A percentile compares a stretch with the other conserved stretches of the same genome.
Evolutionary conservation across 2,797 vertebrate species (phyloP).

Genomic region (Pyrocephalus nanus): DNA sequence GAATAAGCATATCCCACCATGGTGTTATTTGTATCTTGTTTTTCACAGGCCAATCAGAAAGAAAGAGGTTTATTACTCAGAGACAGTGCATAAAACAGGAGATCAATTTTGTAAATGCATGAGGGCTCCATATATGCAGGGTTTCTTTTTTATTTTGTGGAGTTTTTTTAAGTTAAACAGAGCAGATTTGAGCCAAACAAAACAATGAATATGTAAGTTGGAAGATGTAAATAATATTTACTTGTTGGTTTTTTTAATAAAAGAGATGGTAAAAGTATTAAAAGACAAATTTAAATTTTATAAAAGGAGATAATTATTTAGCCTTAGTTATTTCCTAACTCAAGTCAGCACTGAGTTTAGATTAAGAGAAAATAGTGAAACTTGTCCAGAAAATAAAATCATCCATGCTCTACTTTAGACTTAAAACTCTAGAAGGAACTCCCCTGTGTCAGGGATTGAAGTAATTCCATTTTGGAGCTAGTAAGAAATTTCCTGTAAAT

Average conservation of each 20-base stretch:
- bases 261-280: background rate
- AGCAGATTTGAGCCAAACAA: background rate
- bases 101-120: background rate
- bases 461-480: background rate
- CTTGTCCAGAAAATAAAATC: background rate
- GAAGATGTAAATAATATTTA: background rate
- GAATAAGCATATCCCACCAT: background rate
- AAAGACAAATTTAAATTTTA: background rate
- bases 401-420: background rate
- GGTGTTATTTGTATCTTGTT: background rate
- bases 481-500: background rate
- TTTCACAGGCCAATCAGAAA: background rate
- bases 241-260: background rate
- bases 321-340: background rate
- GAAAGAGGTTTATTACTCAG: background rate
- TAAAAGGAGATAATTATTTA: background rate
- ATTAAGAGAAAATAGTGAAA: background rate
- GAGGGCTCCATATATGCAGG: background rate
- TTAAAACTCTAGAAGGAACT: background rate
- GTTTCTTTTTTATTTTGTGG: fast-evolving
- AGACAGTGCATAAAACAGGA: background rate
- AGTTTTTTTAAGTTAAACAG: background rate
- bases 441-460: background rate
- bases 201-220: background rate
- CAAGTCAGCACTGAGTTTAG: background rate